These are phyloP conservation scores for Volucella inanis DNA, from an alignment of 2,888 invertebrate species.

Conservation along the genomic window DNA sequence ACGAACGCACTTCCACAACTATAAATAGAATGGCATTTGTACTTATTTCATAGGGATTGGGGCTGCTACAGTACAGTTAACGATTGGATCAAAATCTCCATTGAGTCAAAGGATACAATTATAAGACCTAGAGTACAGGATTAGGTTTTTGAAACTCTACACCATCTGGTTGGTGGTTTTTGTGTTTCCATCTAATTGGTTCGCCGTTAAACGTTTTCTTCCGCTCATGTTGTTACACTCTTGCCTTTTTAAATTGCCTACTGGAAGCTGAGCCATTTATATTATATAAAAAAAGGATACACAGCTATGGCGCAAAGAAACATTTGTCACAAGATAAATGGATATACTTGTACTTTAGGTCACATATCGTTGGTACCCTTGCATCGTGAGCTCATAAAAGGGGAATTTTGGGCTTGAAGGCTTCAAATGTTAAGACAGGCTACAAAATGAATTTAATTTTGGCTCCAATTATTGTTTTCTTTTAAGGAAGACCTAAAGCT, in stretches of 20 bases:
- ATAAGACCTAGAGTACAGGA: slow-evolving; percentile 17
- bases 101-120: background rate
- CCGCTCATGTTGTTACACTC: slow-evolving; percentile 44
- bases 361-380: too few species aligned
- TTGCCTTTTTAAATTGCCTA: background rate
- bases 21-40: slow-evolving; percentile 14
- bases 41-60: background rate
- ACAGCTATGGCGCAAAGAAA: too few species aligned
- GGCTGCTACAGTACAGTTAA: background rate
- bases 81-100: background rate
- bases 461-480: too few species aligned
- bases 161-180: slow-evolving; percentile 49
- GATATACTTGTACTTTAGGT: too few species aligned
- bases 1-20: background rate
- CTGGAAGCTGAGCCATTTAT: background rate
- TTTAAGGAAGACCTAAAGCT: too few species aligned
- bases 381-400: too few species aligned
- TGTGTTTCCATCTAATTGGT: slow-evolving; percentile 53
- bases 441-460: too few species aligned
- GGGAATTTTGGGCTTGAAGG: too few species aligned
- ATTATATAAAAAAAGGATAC: slow-evolving; percentile 15
- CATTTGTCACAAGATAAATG: too few species aligned
- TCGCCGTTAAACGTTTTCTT: slow-evolving; percentile 43
- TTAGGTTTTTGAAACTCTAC: slow-evolving; percentile 15
- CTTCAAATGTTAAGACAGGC: too few species aligned